Evolutionary conservation across 2,888 invertebrate species (phyloP).

Genomic region (Stenoptilia bipunctidactyla): DNA sequence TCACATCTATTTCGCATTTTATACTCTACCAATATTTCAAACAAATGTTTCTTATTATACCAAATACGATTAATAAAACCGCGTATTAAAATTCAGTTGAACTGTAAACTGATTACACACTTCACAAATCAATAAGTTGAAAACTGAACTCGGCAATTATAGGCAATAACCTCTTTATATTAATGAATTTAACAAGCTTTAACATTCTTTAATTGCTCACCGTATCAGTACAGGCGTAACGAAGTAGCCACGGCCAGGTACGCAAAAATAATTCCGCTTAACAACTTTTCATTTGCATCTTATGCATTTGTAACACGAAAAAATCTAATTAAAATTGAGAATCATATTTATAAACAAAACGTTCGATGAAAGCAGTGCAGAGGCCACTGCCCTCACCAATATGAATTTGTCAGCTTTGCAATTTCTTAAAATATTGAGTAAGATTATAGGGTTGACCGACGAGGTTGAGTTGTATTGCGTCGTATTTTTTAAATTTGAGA

Average conservation of each 20-base stretch:
- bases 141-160: too few relatives aligned
- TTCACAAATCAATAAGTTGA: too few relatives aligned
- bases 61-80: too few relatives aligned
- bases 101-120: too few relatives aligned
- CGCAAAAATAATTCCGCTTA: slow-evolving; percentile 34
- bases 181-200: too few relatives aligned
- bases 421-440: neutral
- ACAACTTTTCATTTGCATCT: slow-evolving; percentile 35
- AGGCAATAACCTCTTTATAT: too few relatives aligned
- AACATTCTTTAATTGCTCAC: too few relatives aligned
- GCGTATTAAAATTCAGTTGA: too few relatives aligned
- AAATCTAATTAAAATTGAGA: neutral
- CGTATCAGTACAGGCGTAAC: too few relatives aligned
- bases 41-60: too few relatives aligned
- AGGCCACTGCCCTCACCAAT: slow-evolving; percentile 12
- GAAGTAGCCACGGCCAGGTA: slow-evolving; percentile 35
- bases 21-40: too few relatives aligned
- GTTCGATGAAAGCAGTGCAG: neutral
- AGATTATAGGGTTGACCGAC: neutral
- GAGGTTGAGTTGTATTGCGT: slow-evolving; percentile 29
- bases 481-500: slow-evolving; percentile 35
- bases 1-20: too few relatives aligned
- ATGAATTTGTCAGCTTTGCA: slow-evolving; percentile 8
- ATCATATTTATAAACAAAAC: neutral
- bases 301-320: slow-evolving; percentile 6